Evolutionary conservation across 1,140 invertebrate genomes (phyloP).

Genomic region (Diorhabda elongata): DNA sequence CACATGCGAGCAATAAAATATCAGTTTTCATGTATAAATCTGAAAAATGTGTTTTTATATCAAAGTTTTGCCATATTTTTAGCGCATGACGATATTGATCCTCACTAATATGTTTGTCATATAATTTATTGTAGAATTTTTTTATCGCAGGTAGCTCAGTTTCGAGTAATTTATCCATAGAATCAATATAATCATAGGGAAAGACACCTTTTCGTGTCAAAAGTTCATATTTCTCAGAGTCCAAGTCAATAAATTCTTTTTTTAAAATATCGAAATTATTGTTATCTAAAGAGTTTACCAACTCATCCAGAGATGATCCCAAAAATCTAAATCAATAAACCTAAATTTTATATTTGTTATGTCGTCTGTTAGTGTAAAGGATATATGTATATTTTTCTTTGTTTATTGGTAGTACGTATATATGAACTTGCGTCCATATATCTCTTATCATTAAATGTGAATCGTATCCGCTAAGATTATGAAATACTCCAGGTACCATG

Average conservation of each 20-base stretch:
- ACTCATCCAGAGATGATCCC: constrained; percentile 23
- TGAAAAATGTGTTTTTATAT: constrained; percentile 42
- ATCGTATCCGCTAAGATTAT: constrained; percentile 29
- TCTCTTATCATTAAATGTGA: constrained; percentile 25
- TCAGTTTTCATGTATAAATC: constrained; percentile 49
- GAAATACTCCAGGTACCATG: constrained; percentile 32
- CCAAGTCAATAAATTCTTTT: background rate
- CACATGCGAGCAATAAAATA: constrained; percentile 45
- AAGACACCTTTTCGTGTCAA: background rate
- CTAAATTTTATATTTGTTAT: constrained; percentile 18
- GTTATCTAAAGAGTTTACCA: constrained; percentile 14
- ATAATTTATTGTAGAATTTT: constrained; percentile 33
- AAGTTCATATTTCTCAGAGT: background rate
- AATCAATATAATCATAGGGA: constrained; percentile 3
- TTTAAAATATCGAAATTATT: constrained; percentile 15
- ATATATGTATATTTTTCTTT: constrained; percentile 32
- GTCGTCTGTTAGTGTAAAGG: constrained; percentile 22
- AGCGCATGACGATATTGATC: constrained; percentile 40
- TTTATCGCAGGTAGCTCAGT: background rate
- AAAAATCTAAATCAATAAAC: constrained; percentile 33
- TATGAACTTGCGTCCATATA: constrained; percentile 12
- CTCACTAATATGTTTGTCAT: constrained; percentile 40
- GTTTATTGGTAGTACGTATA: constrained; percentile 27
- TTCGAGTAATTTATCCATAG: background rate
- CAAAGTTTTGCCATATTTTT: constrained; percentile 48